Evolutionary conservation across 2,113 vertebrate species (phyloP), one percentile per base, ranked within the genome.

Genomic region (Furnarius figulus): DNA sequence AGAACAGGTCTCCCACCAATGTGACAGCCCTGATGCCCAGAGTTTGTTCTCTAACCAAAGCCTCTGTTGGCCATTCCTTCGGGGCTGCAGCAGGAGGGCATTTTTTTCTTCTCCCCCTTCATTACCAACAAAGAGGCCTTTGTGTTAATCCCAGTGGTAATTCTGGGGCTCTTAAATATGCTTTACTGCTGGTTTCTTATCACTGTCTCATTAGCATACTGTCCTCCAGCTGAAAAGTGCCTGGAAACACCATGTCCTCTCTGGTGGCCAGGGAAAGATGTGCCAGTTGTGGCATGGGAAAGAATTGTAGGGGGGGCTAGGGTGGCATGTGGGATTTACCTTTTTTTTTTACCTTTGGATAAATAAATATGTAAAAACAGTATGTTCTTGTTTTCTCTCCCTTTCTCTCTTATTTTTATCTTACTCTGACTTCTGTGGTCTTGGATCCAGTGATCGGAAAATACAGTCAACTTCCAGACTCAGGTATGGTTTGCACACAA

Each of bases 401-500:
- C 14, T 74, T 65, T 94, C 52, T 79, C 47, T 66, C 18, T 47
- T 81, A 65, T 52, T 81, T 86, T 79, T 33, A 4, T 58, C 52
- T 47, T 55, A 20, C 31, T 74, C 22, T 42, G 25, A 90, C 33
- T 90, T 75, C 74, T 22, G 8, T 53, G 96, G 35, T 65, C 56
- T 24, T n/a, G 93, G 59, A 96, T 92, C 67, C 97, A 99, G 99
- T 99, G 96, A 99, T 99, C 8, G 99, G 99, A 80, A 99, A 99
- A 91, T 99, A 99, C 97, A 99, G 98, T 98, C 98, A 99, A 70
- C 99, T 98, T 77, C 99, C 99, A 90, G 99, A 99, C 95, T 98
- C 98, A 99, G 99, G 99, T 99, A 98, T 37, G 77, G 15, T 76
- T 75, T 84, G 30, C 55, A 58, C 35, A 61, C 1, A 2, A 21